Evolutionary conservation across 2,113 vertebrate species (phyloP).

Genomic region (Parotia lawesii): DNA sequence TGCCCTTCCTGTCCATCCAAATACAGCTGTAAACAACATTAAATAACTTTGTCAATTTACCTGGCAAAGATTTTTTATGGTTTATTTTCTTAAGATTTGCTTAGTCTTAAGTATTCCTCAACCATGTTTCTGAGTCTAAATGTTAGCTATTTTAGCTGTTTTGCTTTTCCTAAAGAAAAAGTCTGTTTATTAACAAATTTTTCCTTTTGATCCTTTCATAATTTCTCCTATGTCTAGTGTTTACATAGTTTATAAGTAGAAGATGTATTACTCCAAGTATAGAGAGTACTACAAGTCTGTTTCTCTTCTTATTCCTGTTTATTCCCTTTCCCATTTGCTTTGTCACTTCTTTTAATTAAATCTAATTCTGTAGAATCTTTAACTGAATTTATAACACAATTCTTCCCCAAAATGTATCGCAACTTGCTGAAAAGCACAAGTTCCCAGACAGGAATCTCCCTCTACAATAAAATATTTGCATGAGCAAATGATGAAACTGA

Average conservation of each 20-base stretch:
- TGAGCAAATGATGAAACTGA: background rate
- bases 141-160: background rate
- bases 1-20: background rate
- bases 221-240: background rate
- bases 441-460: background rate
- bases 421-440: background rate
- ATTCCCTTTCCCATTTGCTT: background rate
- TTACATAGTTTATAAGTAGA: background rate
- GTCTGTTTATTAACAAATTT: background rate
- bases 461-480: background rate
- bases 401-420: background rate
- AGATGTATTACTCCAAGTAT: background rate
- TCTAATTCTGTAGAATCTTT: background rate
- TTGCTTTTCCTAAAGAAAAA: background rate
- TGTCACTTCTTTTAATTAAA: background rate
- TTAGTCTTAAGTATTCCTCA: background rate
- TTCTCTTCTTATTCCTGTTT: background rate
- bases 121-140: background rate
- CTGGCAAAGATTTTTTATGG: background rate
- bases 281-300: background rate
- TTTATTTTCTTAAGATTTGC: background rate
- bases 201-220: background rate
- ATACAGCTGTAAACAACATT: background rate
- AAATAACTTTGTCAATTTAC: background rate
- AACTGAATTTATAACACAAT: background rate